phyloP scores from a whole-genome alignment of 2,888 invertebrate species.

The Erebia palarica region DNA sequence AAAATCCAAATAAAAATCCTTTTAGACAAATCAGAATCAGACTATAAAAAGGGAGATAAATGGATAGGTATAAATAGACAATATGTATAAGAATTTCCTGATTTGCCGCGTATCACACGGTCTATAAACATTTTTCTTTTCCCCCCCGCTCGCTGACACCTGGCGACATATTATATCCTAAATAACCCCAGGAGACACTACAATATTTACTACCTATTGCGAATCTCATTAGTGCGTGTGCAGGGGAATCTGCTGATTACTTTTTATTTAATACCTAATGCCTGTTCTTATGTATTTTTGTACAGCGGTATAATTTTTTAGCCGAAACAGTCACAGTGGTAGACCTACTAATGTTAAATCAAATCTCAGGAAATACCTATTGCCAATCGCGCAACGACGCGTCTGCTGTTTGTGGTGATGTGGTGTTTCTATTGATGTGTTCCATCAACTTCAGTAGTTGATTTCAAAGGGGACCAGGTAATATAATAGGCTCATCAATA shows the following conservation, averaged over 20 bases:
- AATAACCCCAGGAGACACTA: slow-evolving; percentile 35
- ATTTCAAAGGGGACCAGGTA: too few species aligned
- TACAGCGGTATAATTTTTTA: neutral
- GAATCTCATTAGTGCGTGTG: slow-evolving; percentile 35
- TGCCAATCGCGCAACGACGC: too few species aligned
- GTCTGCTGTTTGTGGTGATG: too few species aligned
- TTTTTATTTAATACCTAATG: neutral
- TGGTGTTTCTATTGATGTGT: too few species aligned
- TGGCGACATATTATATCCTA: slow-evolving; percentile 45
- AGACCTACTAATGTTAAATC: too few species aligned
- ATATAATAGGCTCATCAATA: too few species aligned
- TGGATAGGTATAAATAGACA: neutral
- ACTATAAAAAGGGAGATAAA: too few species aligned
- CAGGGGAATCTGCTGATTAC: slow-evolving; percentile 20
- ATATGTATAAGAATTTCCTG: neutral
- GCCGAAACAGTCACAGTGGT: too few species aligned
- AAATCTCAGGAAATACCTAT: too few species aligned
- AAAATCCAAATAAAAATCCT: too few species aligned
- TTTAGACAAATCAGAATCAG: too few species aligned
- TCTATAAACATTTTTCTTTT: slow-evolving; percentile 31
- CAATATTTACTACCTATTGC: slow-evolving; percentile 27
- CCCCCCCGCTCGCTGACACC: slow-evolving; percentile 44
- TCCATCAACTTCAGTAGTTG: too few species aligned
- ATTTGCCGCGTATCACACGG: slow-evolving; percentile 8
- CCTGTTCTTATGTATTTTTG: neutral